A percentile compares a stretch with the other conserved stretches of the same genome.
phyloP scores from a whole-genome alignment of 2,888 invertebrate species.

The Lymantria monacha region DNA sequence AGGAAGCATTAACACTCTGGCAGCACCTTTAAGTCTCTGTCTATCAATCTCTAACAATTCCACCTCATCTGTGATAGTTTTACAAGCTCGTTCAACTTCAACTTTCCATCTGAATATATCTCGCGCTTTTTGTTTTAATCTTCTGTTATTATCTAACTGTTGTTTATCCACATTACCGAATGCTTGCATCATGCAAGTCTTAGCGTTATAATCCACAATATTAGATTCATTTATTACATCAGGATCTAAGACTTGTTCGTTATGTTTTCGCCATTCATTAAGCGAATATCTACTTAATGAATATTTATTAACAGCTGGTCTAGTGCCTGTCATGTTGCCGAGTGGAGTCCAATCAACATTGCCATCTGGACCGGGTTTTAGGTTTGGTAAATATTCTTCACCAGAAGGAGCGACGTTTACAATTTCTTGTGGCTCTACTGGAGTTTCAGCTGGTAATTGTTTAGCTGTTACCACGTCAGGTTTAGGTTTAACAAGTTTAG shows the following conservation, averaged over 20 bases:
- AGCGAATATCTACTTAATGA: constrained; percentile 88
- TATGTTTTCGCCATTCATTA: constrained; percentile 87
- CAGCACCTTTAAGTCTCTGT: constrained; percentile 85
- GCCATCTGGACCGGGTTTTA: constrained; percentile 86
- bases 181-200: constrained; percentile 84
- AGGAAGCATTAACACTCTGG: constrained; percentile 85
- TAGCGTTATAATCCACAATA: constrained; percentile 83
- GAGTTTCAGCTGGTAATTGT: neutral
- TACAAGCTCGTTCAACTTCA: constrained; percentile 87
- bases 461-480: neutral
- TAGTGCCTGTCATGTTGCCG: constrained; percentile 86
- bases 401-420: constrained; percentile 26
- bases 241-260: constrained; percentile 76
- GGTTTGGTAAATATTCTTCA: constrained; percentile 51
- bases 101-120: constrained; percentile 89
- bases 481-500: constrained; percentile 19
- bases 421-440: constrained; percentile 20
- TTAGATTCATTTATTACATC: constrained; percentile 78
- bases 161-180: constrained; percentile 85
- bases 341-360: constrained; percentile 88
- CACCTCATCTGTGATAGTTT: constrained; percentile 87
- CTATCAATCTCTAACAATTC: constrained; percentile 85
- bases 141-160: constrained; percentile 85
- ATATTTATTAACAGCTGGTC: constrained; percentile 89
- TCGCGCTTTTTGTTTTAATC: constrained; percentile 84